Evolutionary conservation across 1,140 invertebrate genomes (phyloP).

Genomic region (Apocrypta bakeri): DNA sequence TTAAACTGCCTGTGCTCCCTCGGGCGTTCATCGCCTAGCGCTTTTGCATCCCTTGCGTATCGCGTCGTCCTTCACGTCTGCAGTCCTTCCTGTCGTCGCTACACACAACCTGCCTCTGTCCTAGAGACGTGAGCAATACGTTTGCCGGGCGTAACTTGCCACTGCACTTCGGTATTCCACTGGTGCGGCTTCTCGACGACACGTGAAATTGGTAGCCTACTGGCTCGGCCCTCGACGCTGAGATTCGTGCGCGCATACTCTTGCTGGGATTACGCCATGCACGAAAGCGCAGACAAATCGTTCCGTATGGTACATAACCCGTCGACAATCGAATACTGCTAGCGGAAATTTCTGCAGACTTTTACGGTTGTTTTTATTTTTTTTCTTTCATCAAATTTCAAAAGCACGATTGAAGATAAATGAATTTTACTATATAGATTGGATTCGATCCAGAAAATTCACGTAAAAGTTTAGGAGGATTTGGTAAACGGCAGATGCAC

Average conservation of each 20-base stretch:
- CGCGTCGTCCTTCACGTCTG: neutral
- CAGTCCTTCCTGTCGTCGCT: neutral
- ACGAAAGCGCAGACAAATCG: slow-evolving; percentile 6
- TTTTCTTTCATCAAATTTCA: too few relatives aligned
- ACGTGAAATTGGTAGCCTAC: slow-evolving; percentile 16
- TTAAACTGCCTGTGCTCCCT: neutral
- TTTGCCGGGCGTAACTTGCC: neutral
- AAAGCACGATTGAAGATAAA: too few relatives aligned
- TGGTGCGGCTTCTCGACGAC: slow-evolving; percentile 7
- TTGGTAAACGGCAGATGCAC: too few relatives aligned
- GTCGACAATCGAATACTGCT: neutral
- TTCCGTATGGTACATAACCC: neutral
- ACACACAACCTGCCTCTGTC: neutral
- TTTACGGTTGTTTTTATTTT: too few relatives aligned
- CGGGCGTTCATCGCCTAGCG: neutral
- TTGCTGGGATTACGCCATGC: neutral
- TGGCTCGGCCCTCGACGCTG: neutral
- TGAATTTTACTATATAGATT: too few relatives aligned
- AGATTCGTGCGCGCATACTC: neutral
- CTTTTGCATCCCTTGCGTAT: slow-evolving; percentile 19
- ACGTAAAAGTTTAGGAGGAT: too few relatives aligned
- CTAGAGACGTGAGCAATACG: neutral
- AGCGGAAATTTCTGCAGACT: too few relatives aligned
- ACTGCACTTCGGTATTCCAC: neutral
- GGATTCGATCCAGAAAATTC: too few relatives aligned